A percentile compares a stretch with the other conserved stretches of the same genome.
These are phyloP conservation scores for Nomada flava DNA, from an alignment of 2,888 invertebrate genomes.

Conservation along the genomic window DNA sequence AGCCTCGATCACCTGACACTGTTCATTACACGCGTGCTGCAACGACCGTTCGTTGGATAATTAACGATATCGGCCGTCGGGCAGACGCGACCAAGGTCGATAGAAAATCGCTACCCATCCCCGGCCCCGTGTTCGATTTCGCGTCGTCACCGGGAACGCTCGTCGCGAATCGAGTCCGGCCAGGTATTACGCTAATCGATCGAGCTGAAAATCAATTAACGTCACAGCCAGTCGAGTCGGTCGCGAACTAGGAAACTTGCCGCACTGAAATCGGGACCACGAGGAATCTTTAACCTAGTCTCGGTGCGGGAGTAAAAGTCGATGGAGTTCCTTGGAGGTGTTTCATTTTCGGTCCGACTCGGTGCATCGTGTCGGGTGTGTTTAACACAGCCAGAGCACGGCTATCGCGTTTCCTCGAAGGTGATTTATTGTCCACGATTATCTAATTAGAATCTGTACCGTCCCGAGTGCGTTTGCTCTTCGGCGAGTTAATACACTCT, in stretches of 20 bases:
- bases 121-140: slow-evolving; percentile 19
- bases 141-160: not conserved
- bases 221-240: slow-evolving; percentile 35
- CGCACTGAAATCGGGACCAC: slow-evolving; percentile 12
- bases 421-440: no score
- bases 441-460: no score
- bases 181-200: slow-evolving; percentile 57
- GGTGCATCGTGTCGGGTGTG: no score
- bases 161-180: slow-evolving; percentile 35
- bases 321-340: not conserved
- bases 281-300: slow-evolving; percentile 5
- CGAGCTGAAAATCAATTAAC: slow-evolving; percentile 63
- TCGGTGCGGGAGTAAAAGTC: not conserved
- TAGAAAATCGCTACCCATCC: not conserved
- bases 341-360: not conserved
- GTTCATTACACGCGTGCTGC: slow-evolving; percentile 69
- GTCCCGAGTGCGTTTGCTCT: not conserved
- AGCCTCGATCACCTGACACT: slow-evolving; percentile 75
- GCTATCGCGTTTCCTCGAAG: no score
- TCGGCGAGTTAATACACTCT: not conserved
- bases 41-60: slow-evolving; percentile 64
- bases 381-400: no score
- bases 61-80: slow-evolving; percentile 67
- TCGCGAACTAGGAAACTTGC: slow-evolving; percentile 43
- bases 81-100: not conserved